Evolutionary conservation across 2,888 invertebrate species (phyloP), one percentile per base, ranked within the genome.

Genomic region (Argynnis bischoffii): DNA sequence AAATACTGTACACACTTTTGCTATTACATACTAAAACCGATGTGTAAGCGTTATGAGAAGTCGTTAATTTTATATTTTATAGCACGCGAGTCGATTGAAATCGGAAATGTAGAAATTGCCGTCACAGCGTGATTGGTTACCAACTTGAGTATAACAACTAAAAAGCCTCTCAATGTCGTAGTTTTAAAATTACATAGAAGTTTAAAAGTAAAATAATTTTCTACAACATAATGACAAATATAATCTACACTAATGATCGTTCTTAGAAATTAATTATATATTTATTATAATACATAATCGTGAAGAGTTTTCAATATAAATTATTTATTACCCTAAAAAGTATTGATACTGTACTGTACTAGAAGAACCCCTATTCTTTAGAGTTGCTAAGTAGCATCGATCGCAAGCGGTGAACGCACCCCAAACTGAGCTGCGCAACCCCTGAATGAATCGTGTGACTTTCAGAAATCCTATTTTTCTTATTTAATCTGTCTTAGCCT

Each of bases 331-430:
- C 26, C 26, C 41, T 51, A 18, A 51, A 16, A 53, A 21, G 61
- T 21, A 35, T 35, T 35, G 41, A 61, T 51, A 16, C 50, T 16
- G n/a, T 51, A 16, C 50, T 16, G n/a, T 16, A 51, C 16, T 8
- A 35, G 41, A 53, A 41, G 35, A 41, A 53, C 53, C 61, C 61
- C 35, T 61, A 53, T 51, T 51, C 51, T 18, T 51, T 41, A 61
- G 61, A 51, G 51, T 61, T 82, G 81, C 83, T 81, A 85, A 83
- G 70, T 65, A 69, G 86, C 85, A 91, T 90, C 91, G 92, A 92
- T 92, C 90, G 90, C 83, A 81, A 82, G 85, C 87, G 87, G 87
- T 86, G 86, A 89, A 85, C 89, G 87, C 88, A 86, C 90, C 90
- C 90, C 85, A 84, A 88, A 85, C 85, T 82, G 77, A 82, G 79